Conservation (phyloP, 2,888 invertebrate genomes). For the Eilema caniola region DNA sequence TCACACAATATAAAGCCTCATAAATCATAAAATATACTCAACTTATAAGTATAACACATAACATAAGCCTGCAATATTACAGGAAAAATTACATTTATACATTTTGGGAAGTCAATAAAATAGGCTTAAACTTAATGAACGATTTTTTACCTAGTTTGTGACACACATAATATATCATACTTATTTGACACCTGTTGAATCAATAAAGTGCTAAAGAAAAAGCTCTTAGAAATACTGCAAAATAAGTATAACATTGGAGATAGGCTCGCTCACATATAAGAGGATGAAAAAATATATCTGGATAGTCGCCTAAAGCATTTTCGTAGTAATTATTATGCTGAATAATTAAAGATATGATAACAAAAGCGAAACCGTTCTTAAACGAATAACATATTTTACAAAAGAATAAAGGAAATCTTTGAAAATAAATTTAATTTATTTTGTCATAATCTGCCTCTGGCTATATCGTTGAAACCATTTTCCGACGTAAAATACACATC, state of each 20-base stretch:
- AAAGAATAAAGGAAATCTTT: conserved; percentile 17
- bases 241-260: no score
- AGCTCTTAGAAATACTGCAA: no score
- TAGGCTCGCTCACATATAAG: not conserved
- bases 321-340: not conserved
- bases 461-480: conserved; percentile 33
- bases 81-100: no score
- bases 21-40: no score
- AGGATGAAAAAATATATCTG: not conserved
- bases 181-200: not conserved
- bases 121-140: no score
- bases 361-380: conserved; percentile 9
- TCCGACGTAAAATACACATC: conserved; percentile 25
- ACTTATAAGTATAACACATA: no score
- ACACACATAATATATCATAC: no score
- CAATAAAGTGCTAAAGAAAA: not conserved
- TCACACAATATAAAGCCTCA: no score
- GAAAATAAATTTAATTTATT: conserved; percentile 25
- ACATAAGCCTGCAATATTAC: no score
- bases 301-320: not conserved
- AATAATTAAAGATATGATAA: not conserved
- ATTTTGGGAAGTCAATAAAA: no score
- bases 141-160: no score
- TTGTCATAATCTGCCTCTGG: conserved; percentile 32
- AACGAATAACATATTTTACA: conserved; percentile 21